Evolutionary conservation across 2,888 invertebrate genomes (phyloP), one percentile per base, ranked within the genome.

Genomic region (Cerastis leucographa): DNA sequence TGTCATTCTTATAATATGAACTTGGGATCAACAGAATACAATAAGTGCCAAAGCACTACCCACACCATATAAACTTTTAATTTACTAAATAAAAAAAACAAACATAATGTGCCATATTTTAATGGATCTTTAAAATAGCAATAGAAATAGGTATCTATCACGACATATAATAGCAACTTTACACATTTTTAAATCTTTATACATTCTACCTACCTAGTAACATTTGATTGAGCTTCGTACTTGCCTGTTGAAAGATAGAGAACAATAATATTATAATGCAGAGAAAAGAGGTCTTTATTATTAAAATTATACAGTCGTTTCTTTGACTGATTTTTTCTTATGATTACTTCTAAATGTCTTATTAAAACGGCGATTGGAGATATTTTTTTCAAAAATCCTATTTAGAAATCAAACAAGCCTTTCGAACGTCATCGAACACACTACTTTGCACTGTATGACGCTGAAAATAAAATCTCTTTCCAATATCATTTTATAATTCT

Each of bases 171-270:
- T 62, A 66, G 72, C 74, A 51, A 85, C 80, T 89, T 89, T 87
- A 86, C 86, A 83, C 87, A 71, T 87, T 85, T 87, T 89, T 84
- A 75, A 87, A 88, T 88, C 86, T 87, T 89, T 86, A 87, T 84
- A 87, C 80, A 87, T 83, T 81, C 84, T 85, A 80, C 42, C n/a
- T 64, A 64, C 75, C 73, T 80, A 84, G 84, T 67, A 70, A 78
- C 70, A 64, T 78, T 84, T 73, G 46, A 81, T 82, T 87, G 74
- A 74, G 85, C 85, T 80, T 84, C 73, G 71, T 80, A 80, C 80
- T 75, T 80, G 76, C 73, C 76, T 77, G 71, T 74, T 75, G 74
- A 81, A 67, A 71, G 81, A 71, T 85, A 84, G 81, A 61, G 61
- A 81, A 78, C 76, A 74, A 76, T 74, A 72, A 61, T 68, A 75